Conservation (phyloP, 2,113 vertebrate genomes). For the Dicaeum eximium region DNA sequence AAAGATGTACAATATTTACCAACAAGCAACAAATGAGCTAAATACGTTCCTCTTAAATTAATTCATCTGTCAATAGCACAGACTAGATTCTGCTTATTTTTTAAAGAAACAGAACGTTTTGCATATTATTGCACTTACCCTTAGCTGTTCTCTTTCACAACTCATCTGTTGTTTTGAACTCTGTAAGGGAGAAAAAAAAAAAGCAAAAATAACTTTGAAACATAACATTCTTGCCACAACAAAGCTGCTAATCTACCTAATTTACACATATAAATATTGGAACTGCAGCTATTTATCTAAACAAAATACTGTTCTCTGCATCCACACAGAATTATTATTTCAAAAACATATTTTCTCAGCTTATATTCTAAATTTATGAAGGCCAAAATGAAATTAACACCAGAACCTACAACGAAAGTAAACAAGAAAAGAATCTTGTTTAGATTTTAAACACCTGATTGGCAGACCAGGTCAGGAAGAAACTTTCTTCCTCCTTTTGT, state of each 20-base stretch:
- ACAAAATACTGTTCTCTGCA: background rate
- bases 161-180: conserved; percentile 86
- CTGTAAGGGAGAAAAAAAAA: conserved; percentile 50
- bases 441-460: background rate
- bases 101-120: background rate
- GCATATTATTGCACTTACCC: conserved; percentile 75
- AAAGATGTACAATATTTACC: conserved; percentile 46
- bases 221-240: background rate
- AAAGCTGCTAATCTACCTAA: background rate
- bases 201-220: background rate
- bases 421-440: background rate
- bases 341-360: background rate
- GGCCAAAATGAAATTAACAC: background rate
- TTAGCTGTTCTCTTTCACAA: conserved; percentile 83
- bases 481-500: background rate
- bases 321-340: background rate
- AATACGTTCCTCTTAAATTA: conserved; percentile 23
- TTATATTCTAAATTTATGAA: background rate
- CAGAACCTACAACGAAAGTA: background rate
- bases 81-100: conserved; percentile 3
- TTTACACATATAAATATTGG: background rate
- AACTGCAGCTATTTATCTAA: background rate
- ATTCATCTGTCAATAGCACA: conserved; percentile 13
- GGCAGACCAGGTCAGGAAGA: background rate
- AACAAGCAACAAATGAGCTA: conserved; percentile 43